Conservation (phyloP, 2,797 vertebrate species). For the Acanthurus tractus region DNA sequence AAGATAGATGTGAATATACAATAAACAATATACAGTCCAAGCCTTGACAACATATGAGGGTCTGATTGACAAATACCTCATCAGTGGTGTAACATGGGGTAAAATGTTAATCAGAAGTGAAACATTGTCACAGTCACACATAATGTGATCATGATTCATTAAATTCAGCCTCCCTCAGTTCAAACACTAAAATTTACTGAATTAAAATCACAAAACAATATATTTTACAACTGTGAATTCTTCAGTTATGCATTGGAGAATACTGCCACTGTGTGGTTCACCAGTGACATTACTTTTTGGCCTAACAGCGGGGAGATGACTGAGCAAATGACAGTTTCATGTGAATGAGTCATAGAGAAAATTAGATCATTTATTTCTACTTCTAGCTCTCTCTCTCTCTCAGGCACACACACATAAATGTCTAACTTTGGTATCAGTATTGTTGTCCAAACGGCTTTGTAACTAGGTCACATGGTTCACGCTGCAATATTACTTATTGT, state of each 20-base stretch:
- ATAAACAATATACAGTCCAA: background rate
- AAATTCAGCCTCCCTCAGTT: background rate
- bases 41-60: background rate
- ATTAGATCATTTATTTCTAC: background rate
- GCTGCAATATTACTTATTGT: too few relatives aligned
- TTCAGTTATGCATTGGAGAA: background rate
- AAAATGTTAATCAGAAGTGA: background rate
- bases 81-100: background rate
- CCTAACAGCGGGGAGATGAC: background rate
- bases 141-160: background rate
- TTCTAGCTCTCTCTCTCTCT: background rate
- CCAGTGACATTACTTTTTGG: background rate
- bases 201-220: background rate
- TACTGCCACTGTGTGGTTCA: constrained; percentile 36
- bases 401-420: background rate
- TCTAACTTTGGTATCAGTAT: background rate
- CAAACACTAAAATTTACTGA: background rate
- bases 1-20: background rate
- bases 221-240: background rate
- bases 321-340: background rate
- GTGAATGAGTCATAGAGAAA: background rate
- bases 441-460: background rate
- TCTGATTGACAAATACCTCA: too few relatives aligned
- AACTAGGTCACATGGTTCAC: background rate
- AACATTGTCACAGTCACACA: too few relatives aligned